These are phyloP conservation scores for Lepus oiostolus DNA, from an alignment of 2,797 vertebrate species.

Conservation along the genomic window DNA sequence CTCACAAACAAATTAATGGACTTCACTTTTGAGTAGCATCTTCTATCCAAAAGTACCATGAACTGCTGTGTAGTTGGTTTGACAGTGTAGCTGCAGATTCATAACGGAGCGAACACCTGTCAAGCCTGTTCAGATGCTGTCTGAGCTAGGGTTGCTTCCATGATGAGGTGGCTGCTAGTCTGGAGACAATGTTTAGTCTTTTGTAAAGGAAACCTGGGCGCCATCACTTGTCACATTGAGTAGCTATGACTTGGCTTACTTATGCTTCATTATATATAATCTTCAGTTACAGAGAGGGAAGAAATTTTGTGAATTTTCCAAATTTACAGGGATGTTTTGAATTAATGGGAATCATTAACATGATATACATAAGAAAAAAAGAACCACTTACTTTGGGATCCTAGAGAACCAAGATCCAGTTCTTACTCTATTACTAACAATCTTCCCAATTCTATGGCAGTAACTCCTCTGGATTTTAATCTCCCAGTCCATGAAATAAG, in stretches of 20 bases:
- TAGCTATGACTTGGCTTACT: neutral
- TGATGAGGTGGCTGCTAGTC: neutral
- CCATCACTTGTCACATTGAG: neutral
- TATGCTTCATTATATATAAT: neutral
- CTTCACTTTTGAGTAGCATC: slow-evolving; percentile 71
- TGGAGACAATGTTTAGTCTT: neutral
- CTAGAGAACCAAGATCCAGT: neutral
- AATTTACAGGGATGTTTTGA: slow-evolving; percentile 25
- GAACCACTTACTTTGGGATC: neutral
- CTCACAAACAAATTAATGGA: slow-evolving; percentile 72
- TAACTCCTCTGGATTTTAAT: neutral
- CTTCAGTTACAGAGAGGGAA: slow-evolving; percentile 7
- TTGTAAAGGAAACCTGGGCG: neutral
- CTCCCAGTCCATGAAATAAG: neutral
- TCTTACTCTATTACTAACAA: neutral
- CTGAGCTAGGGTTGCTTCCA: slow-evolving; percentile 2
- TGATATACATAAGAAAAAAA: neutral
- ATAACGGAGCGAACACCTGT: slow-evolving; percentile 56
- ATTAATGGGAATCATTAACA: slow-evolving; percentile 29
- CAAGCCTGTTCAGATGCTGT: slow-evolving; percentile 19
- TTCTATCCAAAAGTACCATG: slow-evolving; percentile 61
- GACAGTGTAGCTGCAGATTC: slow-evolving; percentile 2
- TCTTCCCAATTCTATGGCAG: neutral
- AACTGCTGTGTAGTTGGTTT: slow-evolving; percentile 29
- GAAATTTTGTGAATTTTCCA: slow-evolving; percentile 58